Percentiles rank a stretch among this genome's conserved stretches.
These are phyloP conservation scores for Kryphioiulus occultus DNA, from an alignment of 2,888 invertebrate genomes.

Conservation along the genomic window DNA sequence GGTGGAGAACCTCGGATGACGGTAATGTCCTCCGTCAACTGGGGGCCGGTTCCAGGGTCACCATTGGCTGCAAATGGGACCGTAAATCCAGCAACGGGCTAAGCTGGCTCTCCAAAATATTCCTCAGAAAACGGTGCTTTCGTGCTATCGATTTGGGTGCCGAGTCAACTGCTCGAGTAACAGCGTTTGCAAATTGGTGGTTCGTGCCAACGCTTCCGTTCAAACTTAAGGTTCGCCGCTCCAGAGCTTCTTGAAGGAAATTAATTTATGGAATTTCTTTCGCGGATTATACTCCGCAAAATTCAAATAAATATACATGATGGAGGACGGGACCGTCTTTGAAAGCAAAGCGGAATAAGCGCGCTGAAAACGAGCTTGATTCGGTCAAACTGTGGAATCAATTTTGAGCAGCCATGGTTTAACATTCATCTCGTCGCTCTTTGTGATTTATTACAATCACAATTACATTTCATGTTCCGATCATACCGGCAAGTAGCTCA, in stretches of 20 bases:
- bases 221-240: neutral
- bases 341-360: too few species aligned
- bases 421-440: too few species aligned
- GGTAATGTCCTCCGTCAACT: neutral
- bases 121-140: neutral
- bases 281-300: neutral
- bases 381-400: too few species aligned
- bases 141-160: neutral
- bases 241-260: neutral
- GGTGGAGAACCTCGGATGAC: constrained; percentile 7
- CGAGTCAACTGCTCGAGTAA: neutral
- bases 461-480: too few species aligned
- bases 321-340: too few species aligned
- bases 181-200: neutral
- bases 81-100: neutral
- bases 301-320: too few species aligned
- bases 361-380: too few species aligned
- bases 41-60: neutral
- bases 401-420: too few species aligned
- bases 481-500: too few species aligned
- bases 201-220: neutral
- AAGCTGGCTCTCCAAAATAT: too few species aligned
- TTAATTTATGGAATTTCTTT: neutral
- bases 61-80: neutral
- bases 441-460: too few species aligned